These are phyloP conservation scores for Enteromius trimaculatus DNA, from an alignment of 2,797 vertebrate genomes.

Conservation along the genomic window DNA sequence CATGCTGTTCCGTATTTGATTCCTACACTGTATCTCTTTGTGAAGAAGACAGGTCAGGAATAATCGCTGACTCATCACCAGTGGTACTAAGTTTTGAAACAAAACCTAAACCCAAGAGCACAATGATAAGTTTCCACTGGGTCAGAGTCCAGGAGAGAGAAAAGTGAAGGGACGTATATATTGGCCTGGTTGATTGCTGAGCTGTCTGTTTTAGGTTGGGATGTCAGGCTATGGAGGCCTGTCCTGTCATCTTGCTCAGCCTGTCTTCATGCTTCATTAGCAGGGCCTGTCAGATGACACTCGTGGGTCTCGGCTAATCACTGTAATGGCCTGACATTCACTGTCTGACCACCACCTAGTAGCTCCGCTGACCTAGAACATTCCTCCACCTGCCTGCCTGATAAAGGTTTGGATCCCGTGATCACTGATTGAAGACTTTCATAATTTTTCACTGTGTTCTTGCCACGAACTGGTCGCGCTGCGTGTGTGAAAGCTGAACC, in stretches of 20 bases:
- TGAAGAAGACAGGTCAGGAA: not conserved
- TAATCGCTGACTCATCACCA: conserved; percentile 1
- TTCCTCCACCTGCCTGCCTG: conserved; percentile 28
- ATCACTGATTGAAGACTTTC: not conserved
- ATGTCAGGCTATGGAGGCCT: conserved; percentile 1
- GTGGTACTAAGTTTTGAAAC: not conserved
- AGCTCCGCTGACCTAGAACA: conserved; percentile 34
- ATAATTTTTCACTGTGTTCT: too few relatives aligned
- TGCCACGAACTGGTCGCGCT: too few relatives aligned
- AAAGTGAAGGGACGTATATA: conserved; percentile 17
- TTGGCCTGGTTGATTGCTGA: conserved; percentile 25
- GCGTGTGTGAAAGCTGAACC: too few relatives aligned
- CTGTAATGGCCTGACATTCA: conserved; percentile 33
- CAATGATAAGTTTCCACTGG: not conserved
- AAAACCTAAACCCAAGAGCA: not conserved
- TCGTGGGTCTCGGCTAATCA: conserved; percentile 46
- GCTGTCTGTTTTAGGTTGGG: conserved; percentile 1
- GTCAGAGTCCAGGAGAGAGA: not conserved
- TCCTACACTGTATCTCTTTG: not conserved
- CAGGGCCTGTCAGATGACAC: conserved; percentile 49
- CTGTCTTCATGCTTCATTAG: conserved; percentile 59
- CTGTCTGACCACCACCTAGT: conserved; percentile 12
- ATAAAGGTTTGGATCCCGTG: not conserved
- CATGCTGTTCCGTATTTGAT: not conserved
- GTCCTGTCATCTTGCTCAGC: conserved; percentile 36